Conservation (phyloP, 2,888 invertebrate species). For the Diplazon laetatorius region DNA sequence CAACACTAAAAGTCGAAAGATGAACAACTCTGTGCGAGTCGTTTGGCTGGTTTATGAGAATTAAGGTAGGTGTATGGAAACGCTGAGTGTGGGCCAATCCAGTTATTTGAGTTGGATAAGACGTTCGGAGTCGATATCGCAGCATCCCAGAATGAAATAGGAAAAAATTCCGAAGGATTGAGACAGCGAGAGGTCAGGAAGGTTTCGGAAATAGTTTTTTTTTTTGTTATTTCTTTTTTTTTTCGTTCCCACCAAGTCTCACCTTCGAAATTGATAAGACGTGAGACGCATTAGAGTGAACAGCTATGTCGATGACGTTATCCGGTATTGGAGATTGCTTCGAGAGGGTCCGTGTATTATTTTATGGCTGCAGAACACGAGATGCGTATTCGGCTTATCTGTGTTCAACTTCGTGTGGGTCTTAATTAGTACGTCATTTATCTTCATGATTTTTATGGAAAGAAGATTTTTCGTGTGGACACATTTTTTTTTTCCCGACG, state of each 20-base stretch:
- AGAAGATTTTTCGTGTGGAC: no score
- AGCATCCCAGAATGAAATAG: constrained; percentile 33
- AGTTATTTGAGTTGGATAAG: constrained; percentile 73
- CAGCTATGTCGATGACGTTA: constrained; percentile 69
- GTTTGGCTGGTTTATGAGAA: constrained; percentile 27
- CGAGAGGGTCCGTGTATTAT: neutral
- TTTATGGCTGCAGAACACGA: constrained; percentile 18
- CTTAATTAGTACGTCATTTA: constrained; percentile 27
- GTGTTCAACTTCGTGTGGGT: constrained; percentile 1
- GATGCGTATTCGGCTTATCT: constrained; percentile 25
- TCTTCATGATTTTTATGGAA: neutral
- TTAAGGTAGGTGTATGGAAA: constrained; percentile 70
- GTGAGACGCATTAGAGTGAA: constrained; percentile 65
- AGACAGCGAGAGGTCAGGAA: constrained; percentile 33
- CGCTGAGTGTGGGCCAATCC: constrained; percentile 75
- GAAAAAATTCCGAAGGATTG: constrained; percentile 20
- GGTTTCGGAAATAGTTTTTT: constrained; percentile 18
- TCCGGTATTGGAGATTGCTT: constrained; percentile 45
- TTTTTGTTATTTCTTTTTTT: neutral
- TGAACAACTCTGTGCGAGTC: neutral
- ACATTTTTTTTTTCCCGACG: no score
- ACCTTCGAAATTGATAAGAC: constrained; percentile 72
- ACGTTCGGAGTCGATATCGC: constrained; percentile 25
- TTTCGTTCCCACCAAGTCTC: neutral
- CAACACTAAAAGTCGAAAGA: no score